phyloP scores from a whole-genome alignment of 2,888 invertebrate genomes.

The Gandaritis pyraliata region DNA sequence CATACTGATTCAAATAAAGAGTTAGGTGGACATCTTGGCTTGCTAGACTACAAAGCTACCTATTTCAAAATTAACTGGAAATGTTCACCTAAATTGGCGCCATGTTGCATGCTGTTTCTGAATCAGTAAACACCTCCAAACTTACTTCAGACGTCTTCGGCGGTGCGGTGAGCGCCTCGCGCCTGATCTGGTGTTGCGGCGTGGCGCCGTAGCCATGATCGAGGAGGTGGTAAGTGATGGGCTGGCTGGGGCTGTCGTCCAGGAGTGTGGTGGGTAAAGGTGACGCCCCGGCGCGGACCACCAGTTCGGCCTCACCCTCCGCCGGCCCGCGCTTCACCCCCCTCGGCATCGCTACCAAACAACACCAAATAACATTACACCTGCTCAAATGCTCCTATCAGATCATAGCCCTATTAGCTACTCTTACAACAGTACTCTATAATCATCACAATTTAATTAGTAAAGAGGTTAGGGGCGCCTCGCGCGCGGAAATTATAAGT shows the following conservation, averaged over 20 bases:
- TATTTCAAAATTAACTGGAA: background rate
- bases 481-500: slow-evolving; percentile 79
- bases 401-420: slow-evolving; percentile 28
- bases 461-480: slow-evolving; percentile 82
- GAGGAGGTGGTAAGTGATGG: slow-evolving; percentile 90
- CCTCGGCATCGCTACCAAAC: slow-evolving; percentile 84
- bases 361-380: slow-evolving; percentile 46
- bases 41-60: background rate
- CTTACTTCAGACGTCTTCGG: slow-evolving; percentile 84
- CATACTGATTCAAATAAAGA: background rate
- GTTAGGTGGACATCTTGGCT: background rate
- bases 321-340: slow-evolving; percentile 84
- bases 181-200: slow-evolving; percentile 87
- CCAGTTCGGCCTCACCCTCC: slow-evolving; percentile 82
- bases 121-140: slow-evolving; percentile 27
- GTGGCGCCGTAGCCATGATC: slow-evolving; percentile 95
- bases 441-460: slow-evolving; percentile 79
- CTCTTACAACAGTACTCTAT: slow-evolving; percentile 48
- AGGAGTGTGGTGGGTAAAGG: slow-evolving; percentile 81
- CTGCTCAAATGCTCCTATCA: slow-evolving; percentile 36
- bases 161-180: slow-evolving; percentile 81
- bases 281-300: slow-evolving; percentile 80
- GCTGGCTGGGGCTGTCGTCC: slow-evolving; percentile 81
- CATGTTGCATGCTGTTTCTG: background rate
- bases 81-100: no score